Evolutionary conservation across 1,140 invertebrate species (phyloP), one percentile per base, ranked within the genome.

Genomic region (Drosophila simulans): DNA sequence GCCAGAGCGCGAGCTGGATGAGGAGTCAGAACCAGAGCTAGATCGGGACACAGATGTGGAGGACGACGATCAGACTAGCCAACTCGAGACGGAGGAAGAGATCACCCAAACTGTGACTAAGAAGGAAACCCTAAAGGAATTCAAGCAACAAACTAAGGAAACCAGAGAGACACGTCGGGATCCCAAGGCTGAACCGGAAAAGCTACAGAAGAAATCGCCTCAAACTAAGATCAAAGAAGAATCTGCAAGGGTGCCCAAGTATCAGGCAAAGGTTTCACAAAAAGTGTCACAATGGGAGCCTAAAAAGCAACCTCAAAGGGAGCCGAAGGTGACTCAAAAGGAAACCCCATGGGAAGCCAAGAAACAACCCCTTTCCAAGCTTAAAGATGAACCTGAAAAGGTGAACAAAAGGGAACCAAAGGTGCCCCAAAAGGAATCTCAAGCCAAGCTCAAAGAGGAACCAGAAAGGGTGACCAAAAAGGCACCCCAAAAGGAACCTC

Each of bases 1-100:
- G 31, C 66, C 68, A 7, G 68, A 71, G 4, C 65, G 51, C 8
- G 77, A 75, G 12, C 20, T 75, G 15, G 70, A 78, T 5, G 56
- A 72, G 22, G 80, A 79, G 13, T 74, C 70, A 3, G 75, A 78
- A 13, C 71, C 77, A 7, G 78, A 80, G 17, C 35, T 84, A 0
- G 66, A 73, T 3, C 71, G 59, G 7, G 84, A 79, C 20, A 65
- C 78, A 5, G 80, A 84, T 25, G 37, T 43, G n/a, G 53, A 76
- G 15, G 20, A 48, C 15, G 45, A 43, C 7, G 17, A 46, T 0
- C 12, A 46, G 25, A 31, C 37, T 4, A 62, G 62, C 7, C 55
- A 46, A 7, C 8, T 39, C 22, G 53, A 69, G 22, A 37, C 35
- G 5, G 66, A 69, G 43, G 51, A 69, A 20, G 66, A 70, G n/a